Evolutionary conservation across 2,113 vertebrate species (phyloP).

Genomic region (Tachycineta bicolor): DNA sequence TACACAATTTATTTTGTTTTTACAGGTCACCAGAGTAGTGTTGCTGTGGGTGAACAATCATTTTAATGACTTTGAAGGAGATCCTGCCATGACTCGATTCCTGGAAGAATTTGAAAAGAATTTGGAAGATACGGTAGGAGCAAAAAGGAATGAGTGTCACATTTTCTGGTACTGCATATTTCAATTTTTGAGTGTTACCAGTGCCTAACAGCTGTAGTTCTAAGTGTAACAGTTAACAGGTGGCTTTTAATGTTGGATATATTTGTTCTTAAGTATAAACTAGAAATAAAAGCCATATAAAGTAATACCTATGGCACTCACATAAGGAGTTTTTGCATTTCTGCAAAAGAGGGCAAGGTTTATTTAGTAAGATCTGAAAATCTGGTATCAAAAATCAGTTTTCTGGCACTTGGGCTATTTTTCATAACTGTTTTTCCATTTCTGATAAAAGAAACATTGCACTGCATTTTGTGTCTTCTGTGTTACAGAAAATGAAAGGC

Average conservation of each 20-base stretch:
- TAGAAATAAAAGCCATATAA: background rate
- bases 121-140: slow-evolving; percentile 88
- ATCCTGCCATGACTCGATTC: slow-evolving; percentile 92
- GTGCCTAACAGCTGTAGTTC: background rate
- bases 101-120: slow-evolving; percentile 94
- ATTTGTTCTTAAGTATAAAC: background rate
- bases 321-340: background rate
- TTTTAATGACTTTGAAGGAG: slow-evolving; percentile 98
- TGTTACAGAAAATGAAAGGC: slow-evolving; percentile 94
- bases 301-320: background rate
- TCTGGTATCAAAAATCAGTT: background rate
- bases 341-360: background rate
- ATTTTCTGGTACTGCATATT: background rate
- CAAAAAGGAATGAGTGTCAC: background rate
- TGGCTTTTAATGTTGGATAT: background rate
- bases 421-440: background rate
- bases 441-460: background rate
- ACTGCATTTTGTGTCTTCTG: background rate
- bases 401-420: background rate
- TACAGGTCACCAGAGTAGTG: slow-evolving; percentile 92
- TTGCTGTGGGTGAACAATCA: slow-evolving; percentile 98
- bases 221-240: background rate
- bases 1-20: background rate
- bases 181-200: background rate
- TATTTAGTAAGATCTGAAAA: background rate